Conservation (phyloP, 2,113 vertebrate genomes). For the Pangasianodon gigas region DNA sequence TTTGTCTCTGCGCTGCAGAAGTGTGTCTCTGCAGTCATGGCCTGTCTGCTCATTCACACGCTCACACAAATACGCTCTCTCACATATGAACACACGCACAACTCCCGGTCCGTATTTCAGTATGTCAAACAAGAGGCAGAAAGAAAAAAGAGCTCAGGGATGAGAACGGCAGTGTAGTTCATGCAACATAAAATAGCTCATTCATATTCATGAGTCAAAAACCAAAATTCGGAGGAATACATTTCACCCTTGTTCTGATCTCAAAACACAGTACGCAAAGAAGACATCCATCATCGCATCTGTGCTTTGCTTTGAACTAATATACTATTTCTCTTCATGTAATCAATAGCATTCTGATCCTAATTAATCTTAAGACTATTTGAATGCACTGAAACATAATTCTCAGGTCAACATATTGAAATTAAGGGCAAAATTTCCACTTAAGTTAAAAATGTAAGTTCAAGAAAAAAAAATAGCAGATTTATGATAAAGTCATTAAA, state of each 20-base stretch:
- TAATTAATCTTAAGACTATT: too few relatives aligned
- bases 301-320: background rate
- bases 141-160: background rate
- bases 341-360: background rate
- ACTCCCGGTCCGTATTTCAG: background rate
- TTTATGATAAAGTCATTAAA: background rate
- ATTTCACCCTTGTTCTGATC: background rate
- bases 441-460: background rate
- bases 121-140: constrained; percentile 12
- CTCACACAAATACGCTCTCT: constrained; percentile 2
- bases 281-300: background rate
- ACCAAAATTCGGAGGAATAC: background rate
- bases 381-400: background rate
- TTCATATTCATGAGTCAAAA: constrained; percentile 33
- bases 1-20: constrained; percentile 13
- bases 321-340: background rate
- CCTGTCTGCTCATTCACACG: constrained; percentile 20
- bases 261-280: background rate
- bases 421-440: background rate
- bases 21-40: constrained; percentile 17
- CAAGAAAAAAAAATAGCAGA: background rate
- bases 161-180: constrained; percentile 7
- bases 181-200: constrained; percentile 22
- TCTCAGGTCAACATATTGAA: background rate
- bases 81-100: constrained; percentile 25